Conservation (phyloP, 64 coral and sea anemone genomes). For the Pocillopora damicornis region DNA sequence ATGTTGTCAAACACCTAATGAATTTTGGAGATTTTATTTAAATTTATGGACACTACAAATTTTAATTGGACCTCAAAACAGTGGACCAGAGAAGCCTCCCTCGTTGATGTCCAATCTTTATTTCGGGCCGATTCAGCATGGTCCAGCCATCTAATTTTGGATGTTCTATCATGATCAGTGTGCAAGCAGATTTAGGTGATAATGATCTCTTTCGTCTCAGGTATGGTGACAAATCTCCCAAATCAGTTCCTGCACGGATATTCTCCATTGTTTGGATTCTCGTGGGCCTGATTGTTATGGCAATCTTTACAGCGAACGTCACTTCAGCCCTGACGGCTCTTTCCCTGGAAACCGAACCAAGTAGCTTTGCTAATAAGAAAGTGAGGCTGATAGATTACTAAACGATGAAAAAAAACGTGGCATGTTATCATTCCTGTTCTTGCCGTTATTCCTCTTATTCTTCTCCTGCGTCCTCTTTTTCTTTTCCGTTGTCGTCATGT, state of each 20-base stretch:
- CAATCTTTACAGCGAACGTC: constrained; percentile 41
- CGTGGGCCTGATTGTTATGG: constrained; percentile 13
- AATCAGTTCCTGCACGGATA: constrained; percentile 15
- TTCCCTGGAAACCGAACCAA: background rate
- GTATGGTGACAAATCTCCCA: constrained; percentile 46
- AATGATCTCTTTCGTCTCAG: background rate
- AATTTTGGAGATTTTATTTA: no score
- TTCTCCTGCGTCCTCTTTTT: background rate
- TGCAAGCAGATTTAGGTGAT: background rate
- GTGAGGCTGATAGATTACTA: background rate
- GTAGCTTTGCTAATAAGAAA: background rate
- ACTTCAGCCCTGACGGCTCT: constrained; percentile 44
- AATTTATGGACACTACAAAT: background rate
- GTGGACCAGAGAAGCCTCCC: no score
- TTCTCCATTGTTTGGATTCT: constrained; percentile 49
- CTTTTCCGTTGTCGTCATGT: background rate
- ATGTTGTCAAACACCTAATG: background rate
- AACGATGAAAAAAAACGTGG: background rate
- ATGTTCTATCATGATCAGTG: no score
- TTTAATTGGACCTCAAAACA: no score
- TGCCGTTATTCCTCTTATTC: background rate
- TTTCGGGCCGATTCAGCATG: no score
- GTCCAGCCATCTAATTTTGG: no score
- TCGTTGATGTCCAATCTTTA: no score
- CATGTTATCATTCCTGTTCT: background rate